phyloP scores from a whole-genome alignment of 2,888 invertebrate species.

The Pristionchus arcanus region DNA sequence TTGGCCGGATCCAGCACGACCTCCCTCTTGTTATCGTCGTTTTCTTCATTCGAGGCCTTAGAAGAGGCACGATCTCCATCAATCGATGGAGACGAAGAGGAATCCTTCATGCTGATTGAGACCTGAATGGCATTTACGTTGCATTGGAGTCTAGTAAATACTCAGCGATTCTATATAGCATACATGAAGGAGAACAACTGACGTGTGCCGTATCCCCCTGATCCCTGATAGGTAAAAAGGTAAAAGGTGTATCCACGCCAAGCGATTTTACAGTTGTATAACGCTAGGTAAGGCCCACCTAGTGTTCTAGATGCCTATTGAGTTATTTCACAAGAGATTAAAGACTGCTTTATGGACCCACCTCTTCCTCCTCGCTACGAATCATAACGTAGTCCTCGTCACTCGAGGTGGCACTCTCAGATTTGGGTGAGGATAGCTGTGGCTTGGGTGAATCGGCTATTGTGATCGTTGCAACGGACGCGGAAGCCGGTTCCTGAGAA shows the following conservation, averaged over 20 bases:
- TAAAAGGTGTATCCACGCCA: too few species aligned
- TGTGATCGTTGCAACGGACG: conserved; percentile 3
- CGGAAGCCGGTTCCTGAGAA: neutral
- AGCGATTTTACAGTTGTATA: too few species aligned
- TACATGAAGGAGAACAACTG: too few species aligned
- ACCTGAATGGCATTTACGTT: neutral
- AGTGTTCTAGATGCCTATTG: neutral
- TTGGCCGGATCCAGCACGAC: conserved; percentile 41
- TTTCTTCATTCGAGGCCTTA: neutral
- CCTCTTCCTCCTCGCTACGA: conserved; percentile 51
- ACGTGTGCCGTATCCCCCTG: too few species aligned
- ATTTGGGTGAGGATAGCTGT: neutral
- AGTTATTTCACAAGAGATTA: neutral
- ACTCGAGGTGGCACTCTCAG: neutral
- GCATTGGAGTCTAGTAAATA: too few species aligned
- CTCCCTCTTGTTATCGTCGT: conserved; percentile 26
- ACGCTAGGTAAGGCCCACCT: too few species aligned
- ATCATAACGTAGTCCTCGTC: conserved; percentile 32
- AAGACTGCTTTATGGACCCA: neutral
- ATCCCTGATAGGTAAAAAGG: too few species aligned
- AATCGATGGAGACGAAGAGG: neutral
- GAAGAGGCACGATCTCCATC: neutral
- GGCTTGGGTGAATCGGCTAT: conserved; percentile 26
- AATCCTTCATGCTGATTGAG: conserved; percentile 38
- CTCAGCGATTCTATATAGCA: too few species aligned